Percentiles rank a stretch among this genome's conserved stretches.
These are phyloP conservation scores for Threskiornis aethiopicus DNA, from an alignment of 2,797 vertebrate species.

Conservation along the genomic window DNA sequence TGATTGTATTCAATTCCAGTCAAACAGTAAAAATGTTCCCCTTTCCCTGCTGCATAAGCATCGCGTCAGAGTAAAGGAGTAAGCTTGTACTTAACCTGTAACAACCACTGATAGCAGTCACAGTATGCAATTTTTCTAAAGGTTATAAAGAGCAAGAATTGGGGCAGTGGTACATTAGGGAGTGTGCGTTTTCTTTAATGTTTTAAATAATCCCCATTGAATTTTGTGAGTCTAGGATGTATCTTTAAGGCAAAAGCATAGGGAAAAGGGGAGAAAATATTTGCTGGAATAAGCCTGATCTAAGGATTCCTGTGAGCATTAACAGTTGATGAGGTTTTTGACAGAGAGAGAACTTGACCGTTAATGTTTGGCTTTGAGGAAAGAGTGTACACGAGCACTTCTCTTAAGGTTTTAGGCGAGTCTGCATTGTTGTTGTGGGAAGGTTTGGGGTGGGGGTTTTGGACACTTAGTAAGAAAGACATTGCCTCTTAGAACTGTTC, in stretches of 20 bases:
- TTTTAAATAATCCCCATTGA: neutral
- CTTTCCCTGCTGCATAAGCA: neutral
- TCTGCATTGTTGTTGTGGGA: neutral
- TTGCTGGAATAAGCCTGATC: neutral
- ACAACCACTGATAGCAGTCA: neutral
- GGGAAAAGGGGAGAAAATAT: neutral
- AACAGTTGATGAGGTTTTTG: neutral
- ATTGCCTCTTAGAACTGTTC: neutral
- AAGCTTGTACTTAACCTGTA: neutral
- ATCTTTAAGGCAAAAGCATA: neutral
- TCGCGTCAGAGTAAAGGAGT: rapidly evolving
- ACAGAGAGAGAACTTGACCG: neutral
- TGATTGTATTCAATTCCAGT: neutral
- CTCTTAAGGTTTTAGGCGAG: neutral
- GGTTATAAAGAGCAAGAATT: neutral
- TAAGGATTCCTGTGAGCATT: neutral
- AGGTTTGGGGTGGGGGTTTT: neutral
- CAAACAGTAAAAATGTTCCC: neutral
- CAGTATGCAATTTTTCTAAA: neutral
- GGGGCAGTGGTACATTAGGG: neutral
- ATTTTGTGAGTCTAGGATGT: neutral
- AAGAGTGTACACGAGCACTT: neutral
- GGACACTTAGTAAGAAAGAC: neutral
- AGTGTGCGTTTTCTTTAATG: neutral
- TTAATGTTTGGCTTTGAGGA: neutral